Evolutionary conservation across 2,113 vertebrate genomes (phyloP).

Genomic region (Polypterus senegalus): DNA sequence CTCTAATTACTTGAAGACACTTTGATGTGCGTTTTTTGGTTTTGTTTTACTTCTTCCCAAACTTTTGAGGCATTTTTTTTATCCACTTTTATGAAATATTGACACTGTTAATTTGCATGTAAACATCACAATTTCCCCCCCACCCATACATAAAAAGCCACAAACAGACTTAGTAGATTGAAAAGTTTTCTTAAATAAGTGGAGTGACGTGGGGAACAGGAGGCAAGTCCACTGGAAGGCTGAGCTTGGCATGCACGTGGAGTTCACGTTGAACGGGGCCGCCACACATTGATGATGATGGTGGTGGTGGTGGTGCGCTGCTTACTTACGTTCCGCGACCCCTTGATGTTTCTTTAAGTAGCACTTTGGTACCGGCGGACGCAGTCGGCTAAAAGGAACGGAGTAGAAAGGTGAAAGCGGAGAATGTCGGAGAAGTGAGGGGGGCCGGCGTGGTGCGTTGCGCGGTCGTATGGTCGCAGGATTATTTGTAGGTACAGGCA

Average conservation of each 20-base stretch:
- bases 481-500: constrained; percentile 50
- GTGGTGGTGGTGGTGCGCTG: no score
- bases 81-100: background rate
- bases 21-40: background rate
- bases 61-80: background rate
- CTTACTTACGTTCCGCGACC: no score
- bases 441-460: background rate
- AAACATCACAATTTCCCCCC: background rate
- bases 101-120: background rate
- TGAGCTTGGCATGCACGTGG: no score
- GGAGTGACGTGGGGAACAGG: background rate
- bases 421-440: background rate
- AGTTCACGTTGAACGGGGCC: no score
- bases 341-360: no score
- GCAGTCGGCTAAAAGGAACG: no score
- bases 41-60: no score
- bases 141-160: background rate
- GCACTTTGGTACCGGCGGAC: no score
- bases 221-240: no score
- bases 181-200: background rate
- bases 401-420: constrained; percentile 7
- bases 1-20: constrained; percentile 22
- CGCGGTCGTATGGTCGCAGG: constrained; percentile 4
- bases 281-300: no score
- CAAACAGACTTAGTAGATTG: background rate